These are phyloP conservation scores for Prostheceraeus crozeri DNA, from an alignment of 2,888 invertebrate genomes.

Conservation along the genomic window DNA sequence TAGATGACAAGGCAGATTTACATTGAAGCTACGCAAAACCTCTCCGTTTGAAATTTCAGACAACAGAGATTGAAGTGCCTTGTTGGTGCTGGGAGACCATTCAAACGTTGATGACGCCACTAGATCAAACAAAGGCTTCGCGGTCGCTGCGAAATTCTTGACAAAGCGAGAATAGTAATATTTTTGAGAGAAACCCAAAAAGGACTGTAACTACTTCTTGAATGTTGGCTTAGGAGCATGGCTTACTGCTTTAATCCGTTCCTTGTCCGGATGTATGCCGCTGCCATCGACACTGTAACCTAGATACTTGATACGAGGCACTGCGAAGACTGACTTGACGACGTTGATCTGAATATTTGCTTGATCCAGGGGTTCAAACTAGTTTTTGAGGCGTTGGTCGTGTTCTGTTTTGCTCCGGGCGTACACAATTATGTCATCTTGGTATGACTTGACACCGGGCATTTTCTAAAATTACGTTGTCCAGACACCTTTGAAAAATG, in stretches of 20 bases:
- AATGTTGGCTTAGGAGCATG: slow-evolving; percentile 5
- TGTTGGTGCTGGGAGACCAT: too few species aligned
- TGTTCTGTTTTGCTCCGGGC: not conserved
- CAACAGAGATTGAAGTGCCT: too few species aligned
- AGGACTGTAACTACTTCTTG: not conserved
- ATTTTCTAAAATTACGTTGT: not conserved
- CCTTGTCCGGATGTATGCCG: slow-evolving; percentile 4
- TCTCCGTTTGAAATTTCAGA: too few species aligned
- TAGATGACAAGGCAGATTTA: too few species aligned
- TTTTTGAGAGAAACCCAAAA: slow-evolving; percentile 8
- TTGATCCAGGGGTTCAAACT: not conserved
- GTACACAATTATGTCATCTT: slow-evolving; percentile 5
- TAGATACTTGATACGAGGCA: not conserved
- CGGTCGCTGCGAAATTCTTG: not conserved
- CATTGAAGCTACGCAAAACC: too few species aligned
- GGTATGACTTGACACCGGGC: not conserved
- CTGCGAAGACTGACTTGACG: slow-evolving; percentile 2
- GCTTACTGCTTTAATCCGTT: not conserved
- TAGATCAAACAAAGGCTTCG: too few species aligned
- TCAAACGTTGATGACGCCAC: too few species aligned
- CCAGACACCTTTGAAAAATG: not conserved
- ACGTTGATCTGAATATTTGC: slow-evolving; percentile 3
- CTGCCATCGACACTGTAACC: not conserved
- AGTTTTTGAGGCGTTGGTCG: not conserved
- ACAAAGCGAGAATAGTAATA: not conserved